Evolutionary conservation across 2,888 invertebrate species (phyloP), one percentile per base, ranked within the genome.

Genomic region (Spilosoma lubricipeda): DNA sequence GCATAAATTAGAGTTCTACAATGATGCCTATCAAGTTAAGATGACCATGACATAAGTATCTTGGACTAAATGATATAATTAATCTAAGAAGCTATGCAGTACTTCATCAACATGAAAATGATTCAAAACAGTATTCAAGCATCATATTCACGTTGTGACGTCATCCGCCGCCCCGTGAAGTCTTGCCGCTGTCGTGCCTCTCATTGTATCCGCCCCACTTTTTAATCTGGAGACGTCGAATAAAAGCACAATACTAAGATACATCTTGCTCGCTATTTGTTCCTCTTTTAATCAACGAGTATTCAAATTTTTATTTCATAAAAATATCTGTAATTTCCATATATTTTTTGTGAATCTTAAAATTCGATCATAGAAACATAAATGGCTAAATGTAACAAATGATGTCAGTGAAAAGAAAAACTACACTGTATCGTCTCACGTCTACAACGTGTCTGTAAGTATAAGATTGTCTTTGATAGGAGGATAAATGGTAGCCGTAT

Each of bases 201-300:
- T 92, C 92, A 93, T 93, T 93, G 93, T 92, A 85, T 90, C 87
- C 92, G 92, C 87, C 90, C 93, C 92, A 92, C 90, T 94, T 95
- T 94, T 94, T 93, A 94, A 93, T 94, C 95, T 93, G 90, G 92
- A 93, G 93, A 93, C 91, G 91, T 92, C 91, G 91, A 92, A 94
- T 92, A 93, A 91, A 92, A 92, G 90, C 90, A 93, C 93, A 93
- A 93, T 93, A 91, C 90, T 87, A 88, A 89, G 91, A 92, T 92
- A 92, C 90, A 89, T 91, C 91, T 90, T 83, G 86, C 88, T 90
- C 88, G 87, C 85, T 89, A 90, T 90, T 91, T 91, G 89, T 91
- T 90, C 88, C 86, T 86, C 87, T 92, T 93, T 92, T 92, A 91
- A 93, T 93, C 91, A 91, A 82, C 79, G 86, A 89, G 88, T 88